Evolutionary conservation across 1,140 invertebrate genomes (phyloP).

Genomic region (Platyura marginata): DNA sequence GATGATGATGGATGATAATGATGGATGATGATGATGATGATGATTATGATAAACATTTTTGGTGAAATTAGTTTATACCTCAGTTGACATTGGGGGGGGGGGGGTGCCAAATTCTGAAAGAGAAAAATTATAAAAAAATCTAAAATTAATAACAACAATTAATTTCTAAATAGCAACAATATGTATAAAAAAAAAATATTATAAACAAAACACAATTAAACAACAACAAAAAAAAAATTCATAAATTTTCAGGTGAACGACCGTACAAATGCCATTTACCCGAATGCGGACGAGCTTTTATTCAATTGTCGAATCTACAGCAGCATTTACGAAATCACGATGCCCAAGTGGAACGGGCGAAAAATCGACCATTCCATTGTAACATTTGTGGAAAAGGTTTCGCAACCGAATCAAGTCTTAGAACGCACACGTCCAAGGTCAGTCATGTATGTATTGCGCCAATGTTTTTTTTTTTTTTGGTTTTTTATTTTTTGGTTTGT

Average conservation of each 20-base stretch:
- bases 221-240: no score
- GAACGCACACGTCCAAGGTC: constrained; percentile 93
- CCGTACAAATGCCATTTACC: constrained; percentile 93
- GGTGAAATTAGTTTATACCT: no score
- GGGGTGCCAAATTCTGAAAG: not conserved
- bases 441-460: constrained; percentile 24
- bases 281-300: constrained; percentile 89
- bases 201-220: no score
- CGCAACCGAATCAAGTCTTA: constrained; percentile 83
- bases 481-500: constrained; percentile 1
- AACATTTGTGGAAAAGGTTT: constrained; percentile 94
- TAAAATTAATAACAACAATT: not conserved
- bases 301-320: constrained; percentile 92
- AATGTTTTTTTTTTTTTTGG: constrained; percentile 1
- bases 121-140: no score
- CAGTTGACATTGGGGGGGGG: no score
- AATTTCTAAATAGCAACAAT: no score
- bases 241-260: constrained; percentile 78
- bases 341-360: constrained; percentile 83
- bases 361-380: constrained; percentile 88
- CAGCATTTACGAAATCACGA: constrained; percentile 94
- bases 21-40: no score
- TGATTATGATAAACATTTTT: no score
- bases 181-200: no score
- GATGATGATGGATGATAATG: no score